These are phyloP conservation scores for Chrysochloris asiatica DNA, from an alignment of 2,113 vertebrate genomes.

Conservation along the genomic window DNA sequence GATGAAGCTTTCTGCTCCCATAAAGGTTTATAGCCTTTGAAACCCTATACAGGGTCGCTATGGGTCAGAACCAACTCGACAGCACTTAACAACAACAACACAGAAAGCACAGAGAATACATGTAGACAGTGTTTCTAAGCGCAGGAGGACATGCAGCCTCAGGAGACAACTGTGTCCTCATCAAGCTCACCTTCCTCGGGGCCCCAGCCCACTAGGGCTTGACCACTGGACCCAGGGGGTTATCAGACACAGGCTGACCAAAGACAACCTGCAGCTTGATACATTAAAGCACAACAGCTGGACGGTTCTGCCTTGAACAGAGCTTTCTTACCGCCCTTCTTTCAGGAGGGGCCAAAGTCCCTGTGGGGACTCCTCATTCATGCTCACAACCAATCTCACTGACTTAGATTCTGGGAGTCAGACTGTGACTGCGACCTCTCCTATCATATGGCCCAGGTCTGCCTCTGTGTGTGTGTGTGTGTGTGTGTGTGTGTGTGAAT, in stretches of 20 bases:
- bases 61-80: no score
- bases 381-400: background rate
- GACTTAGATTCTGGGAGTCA: background rate
- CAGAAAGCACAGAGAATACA: no score
- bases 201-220: background rate
- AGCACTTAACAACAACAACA: no score
- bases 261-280: constrained; percentile 51
- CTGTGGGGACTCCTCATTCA: fast-evolving
- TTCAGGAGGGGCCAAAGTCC: background rate
- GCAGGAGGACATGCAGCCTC: background rate
- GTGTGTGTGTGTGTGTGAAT: background rate
- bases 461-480: no score
- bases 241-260: constrained; percentile 50
- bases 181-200: background rate
- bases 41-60: no score
- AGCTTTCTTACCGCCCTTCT: constrained; percentile 25
- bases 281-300: constrained; percentile 57
- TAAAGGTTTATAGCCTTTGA: no score
- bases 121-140: no score
- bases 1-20: no score
- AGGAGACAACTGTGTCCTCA: background rate
- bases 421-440: no score
- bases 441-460: background rate
- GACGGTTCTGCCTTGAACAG: background rate
- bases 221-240: background rate